These are phyloP conservation scores for Clistopyga incitator DNA, from an alignment of 2,888 invertebrate species.

Conservation along the genomic window DNA sequence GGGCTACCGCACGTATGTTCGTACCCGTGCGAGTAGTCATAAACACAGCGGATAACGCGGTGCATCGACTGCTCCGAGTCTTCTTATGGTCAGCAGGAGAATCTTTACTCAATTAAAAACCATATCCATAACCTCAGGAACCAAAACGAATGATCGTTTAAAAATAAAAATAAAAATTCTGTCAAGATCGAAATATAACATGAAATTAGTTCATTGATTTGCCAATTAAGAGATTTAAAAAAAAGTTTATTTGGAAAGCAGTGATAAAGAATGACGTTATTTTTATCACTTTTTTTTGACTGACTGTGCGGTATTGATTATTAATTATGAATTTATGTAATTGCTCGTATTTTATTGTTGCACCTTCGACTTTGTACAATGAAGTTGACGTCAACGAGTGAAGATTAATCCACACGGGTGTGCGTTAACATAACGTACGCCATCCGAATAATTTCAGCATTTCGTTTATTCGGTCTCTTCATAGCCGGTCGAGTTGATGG, in stretches of 20 bases:
- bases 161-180: too few relatives aligned
- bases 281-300: too few relatives aligned
- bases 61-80: slow-evolving; percentile 36
- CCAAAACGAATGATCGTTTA: too few relatives aligned
- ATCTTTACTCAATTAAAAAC: slow-evolving; percentile 22
- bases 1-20: neutral
- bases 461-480: neutral
- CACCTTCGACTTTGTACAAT: neutral
- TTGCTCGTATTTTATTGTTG: slow-evolving; percentile 11
- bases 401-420: slow-evolving; percentile 13
- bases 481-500: neutral
- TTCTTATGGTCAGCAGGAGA: slow-evolving; percentile 44
- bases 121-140: too few relatives aligned
- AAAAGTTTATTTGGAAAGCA: too few relatives aligned
- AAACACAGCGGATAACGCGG: slow-evolving; percentile 20
- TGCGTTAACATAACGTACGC: neutral
- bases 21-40: neutral
- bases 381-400: neutral
- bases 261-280: too few relatives aligned
- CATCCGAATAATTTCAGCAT: slow-evolving; percentile 13
- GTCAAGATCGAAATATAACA: too few relatives aligned
- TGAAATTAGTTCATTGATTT: too few relatives aligned
- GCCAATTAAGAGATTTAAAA: too few relatives aligned
- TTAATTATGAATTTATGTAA: slow-evolving; percentile 3
- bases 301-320: slow-evolving; percentile 30